A percentile compares a stretch with the other conserved stretches of the same genome.
Evolutionary conservation across 2,113 vertebrate genomes (phyloP).

Genomic region (Isichthys henryi): DNA sequence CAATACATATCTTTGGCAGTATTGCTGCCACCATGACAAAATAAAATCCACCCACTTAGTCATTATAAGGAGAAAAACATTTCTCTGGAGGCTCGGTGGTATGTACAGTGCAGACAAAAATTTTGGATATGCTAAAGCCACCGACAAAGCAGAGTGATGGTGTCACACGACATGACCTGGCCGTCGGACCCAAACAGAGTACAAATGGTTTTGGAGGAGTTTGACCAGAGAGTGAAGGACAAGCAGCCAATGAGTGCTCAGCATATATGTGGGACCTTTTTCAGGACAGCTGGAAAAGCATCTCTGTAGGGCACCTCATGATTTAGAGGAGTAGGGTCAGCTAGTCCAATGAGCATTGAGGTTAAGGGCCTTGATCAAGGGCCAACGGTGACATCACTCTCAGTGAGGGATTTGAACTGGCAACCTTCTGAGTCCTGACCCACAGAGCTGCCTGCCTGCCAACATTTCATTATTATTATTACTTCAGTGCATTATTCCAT

Average conservation of each 20-base stretch:
- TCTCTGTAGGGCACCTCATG: not conserved
- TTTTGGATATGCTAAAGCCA: too few relatives aligned
- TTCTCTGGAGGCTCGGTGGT: too few relatives aligned
- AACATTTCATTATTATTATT: too few relatives aligned
- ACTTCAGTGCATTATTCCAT: too few relatives aligned
- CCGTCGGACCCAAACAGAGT: not conserved
- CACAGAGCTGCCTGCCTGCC: not conserved
- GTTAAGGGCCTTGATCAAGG: not conserved
- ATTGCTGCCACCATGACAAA: too few relatives aligned
- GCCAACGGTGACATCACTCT: not conserved
- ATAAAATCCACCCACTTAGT: too few relatives aligned
- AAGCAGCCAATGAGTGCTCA: not conserved
- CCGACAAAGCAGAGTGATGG: too few relatives aligned
- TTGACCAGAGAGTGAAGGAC: not conserved
- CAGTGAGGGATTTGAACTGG: not conserved
- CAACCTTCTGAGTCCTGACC: not conserved
- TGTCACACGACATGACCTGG: too few relatives aligned
- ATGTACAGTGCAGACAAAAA: too few relatives aligned
- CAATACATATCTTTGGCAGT: too few relatives aligned
- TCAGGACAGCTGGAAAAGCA: not conserved
- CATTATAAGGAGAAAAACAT: too few relatives aligned
- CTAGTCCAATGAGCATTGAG: not conserved
- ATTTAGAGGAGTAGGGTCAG: not conserved
- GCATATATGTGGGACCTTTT: not conserved
- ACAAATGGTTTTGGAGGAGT: too few relatives aligned